Base-by-base conservation (phyloP, 1,140 invertebrate species). In the Papilio polyxenes region DNA sequence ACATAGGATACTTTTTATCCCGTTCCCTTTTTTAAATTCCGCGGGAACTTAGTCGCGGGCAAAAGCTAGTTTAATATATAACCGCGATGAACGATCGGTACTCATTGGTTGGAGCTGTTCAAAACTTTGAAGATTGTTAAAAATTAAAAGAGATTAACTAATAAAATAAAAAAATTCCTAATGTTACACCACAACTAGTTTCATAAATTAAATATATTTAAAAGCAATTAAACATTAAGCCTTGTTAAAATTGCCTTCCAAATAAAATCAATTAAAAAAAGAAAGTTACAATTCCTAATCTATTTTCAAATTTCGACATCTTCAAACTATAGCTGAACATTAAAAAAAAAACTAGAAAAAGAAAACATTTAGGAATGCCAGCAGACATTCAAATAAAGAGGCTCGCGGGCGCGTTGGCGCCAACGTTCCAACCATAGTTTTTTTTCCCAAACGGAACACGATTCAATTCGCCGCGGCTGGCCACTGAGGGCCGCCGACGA, bases 371-470 rank as follows among this genome's bases (percentile, higher is more conserved):
- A 48, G 78, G 78, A 80, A 80, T 80, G 78, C 78, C 78, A 80
- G 44, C 78, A 80, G 78, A 80, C 78, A 86, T 82, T 89, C 88
- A 85, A 89, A 88, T 85, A 85, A 84, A 85, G 87, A 89, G 80
- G 80, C 85, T 87, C 84, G 85, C 87, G 88, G 91, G 89, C 84
- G 85, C 89, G 90, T 91, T 92, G 92, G 92, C 92, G 92, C 92
- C 92, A 92, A 91, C 89, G 89, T 89, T 90, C 90, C 87, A 80
- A 83, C 81, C 76, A 83, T 85, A 86, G 83, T 82, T 84, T 88
- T 89, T 85, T 89, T 90, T 89, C 88, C 89, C 86, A 81, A 85
- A 86, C 84, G 86, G 81, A 85, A 87, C 87, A 91, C 89, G 89
- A 89, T 92, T 90, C 90, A 89, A 87, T 90, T 89, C 87, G 87